Conservation (phyloP, 2,888 invertebrate genomes). For the Eilema sororculum region DNA sequence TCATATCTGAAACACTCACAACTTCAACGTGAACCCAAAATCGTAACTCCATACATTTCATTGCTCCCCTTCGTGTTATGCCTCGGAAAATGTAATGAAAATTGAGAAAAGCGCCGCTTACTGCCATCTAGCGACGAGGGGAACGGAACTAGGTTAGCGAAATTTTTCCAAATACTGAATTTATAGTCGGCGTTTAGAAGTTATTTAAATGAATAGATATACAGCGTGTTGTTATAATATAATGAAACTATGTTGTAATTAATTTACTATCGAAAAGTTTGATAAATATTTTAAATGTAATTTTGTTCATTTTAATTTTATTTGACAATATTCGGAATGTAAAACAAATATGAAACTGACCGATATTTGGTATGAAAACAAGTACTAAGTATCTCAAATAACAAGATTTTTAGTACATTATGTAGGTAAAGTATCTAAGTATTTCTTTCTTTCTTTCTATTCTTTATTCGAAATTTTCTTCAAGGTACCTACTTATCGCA, state of each 20-base stretch:
- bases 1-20: neutral
- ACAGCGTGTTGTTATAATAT: neutral
- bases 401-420: neutral
- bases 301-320: neutral
- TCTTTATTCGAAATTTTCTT: neutral
- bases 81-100: slow-evolving; percentile 67
- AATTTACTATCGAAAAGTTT: too few species aligned
- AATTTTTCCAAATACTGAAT: slow-evolving; percentile 23
- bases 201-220: neutral
- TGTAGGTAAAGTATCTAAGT: neutral
- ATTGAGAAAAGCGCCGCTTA: slow-evolving; percentile 64
- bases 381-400: neutral
- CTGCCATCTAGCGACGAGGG: slow-evolving; percentile 80
- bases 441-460: neutral
- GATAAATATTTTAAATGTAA: neutral
- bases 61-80: slow-evolving; percentile 6
- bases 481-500: neutral
- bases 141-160: slow-evolving; percentile 50
- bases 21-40: slow-evolving; percentile 13
- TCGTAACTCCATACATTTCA: neutral
- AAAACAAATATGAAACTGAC: neutral
- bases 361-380: neutral
- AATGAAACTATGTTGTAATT: neutral
- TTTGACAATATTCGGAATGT: neutral
- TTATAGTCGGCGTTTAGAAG: neutral